Conservation (phyloP, 2,888 invertebrate species). For the Xestoiulus laeticollis region DNA sequence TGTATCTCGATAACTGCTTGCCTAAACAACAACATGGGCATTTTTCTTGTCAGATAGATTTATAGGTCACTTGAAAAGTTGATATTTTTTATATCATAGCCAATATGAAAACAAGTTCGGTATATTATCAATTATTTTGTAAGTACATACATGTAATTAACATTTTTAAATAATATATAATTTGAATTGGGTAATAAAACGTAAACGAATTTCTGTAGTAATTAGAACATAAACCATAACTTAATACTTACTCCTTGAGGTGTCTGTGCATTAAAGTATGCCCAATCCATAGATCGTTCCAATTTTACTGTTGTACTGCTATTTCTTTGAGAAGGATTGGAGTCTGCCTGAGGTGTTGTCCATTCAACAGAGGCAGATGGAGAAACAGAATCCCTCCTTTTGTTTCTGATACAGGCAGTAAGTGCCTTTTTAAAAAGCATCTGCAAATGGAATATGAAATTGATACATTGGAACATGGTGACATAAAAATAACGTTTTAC, state of each 20-base stretch:
- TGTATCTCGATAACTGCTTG: not conserved
- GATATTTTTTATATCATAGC: too few species aligned
- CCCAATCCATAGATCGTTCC: not conserved
- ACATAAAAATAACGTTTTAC: too few species aligned
- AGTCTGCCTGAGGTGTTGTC: not conserved
- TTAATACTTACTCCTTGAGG: not conserved
- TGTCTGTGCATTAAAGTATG: not conserved
- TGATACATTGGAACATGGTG: too few species aligned
- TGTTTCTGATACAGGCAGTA: conserved; percentile 48
- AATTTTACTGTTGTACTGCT: not conserved
- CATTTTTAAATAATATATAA: too few species aligned
- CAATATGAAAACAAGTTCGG: too few species aligned
- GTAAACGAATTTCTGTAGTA: too few species aligned
- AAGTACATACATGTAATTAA: too few species aligned
- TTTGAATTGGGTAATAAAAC: too few species aligned
- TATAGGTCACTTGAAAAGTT: too few species aligned
- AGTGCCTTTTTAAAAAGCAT: conserved; percentile 52
- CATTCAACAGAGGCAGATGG: conserved; percentile 28
- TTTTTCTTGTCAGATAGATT: too few species aligned
- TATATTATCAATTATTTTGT: too few species aligned
- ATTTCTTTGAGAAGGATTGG: not conserved
- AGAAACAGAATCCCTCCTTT: conserved; percentile 45
- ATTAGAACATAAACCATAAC: too few species aligned
- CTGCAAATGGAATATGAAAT: not conserved
- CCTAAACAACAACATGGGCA: not conserved